A percentile compares a stretch with the other conserved stretches of the same genome.
Evolutionary conservation across 2,797 vertebrate species (phyloP).

Genomic region (Poecilia velifera): DNA sequence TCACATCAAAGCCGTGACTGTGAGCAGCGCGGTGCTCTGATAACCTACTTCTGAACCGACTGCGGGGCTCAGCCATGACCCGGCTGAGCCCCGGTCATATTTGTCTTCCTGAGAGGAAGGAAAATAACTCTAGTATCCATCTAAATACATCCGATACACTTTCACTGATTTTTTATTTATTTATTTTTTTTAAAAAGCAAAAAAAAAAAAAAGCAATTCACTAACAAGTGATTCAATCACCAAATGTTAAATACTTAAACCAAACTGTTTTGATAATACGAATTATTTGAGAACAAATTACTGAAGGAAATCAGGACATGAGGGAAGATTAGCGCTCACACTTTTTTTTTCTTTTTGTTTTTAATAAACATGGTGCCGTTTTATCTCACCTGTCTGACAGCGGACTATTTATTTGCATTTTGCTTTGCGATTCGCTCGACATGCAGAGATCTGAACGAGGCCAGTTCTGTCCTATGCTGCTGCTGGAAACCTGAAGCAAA

Average conservation of each 20-base stretch:
- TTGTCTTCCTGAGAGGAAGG: neutral
- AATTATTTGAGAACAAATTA: neutral
- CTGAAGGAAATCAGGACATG: neutral
- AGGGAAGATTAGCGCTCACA: neutral
- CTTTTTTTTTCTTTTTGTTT: neutral
- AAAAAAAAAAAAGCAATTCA: neutral
- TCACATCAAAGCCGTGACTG: conserved; percentile 59
- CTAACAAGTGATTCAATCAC: neutral
- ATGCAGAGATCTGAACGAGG: conserved; percentile 19
- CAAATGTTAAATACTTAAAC: neutral
- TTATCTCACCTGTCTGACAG: conserved; percentile 59
- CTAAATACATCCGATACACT: conserved; percentile 9
- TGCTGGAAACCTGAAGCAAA: conserved; percentile 52
- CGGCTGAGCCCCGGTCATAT: neutral
- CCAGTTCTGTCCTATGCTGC: conserved; percentile 15
- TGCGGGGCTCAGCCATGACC: conserved; percentile 40
- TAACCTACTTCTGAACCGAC: conserved; percentile 67
- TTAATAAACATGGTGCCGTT: neutral
- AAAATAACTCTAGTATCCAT: conserved; percentile 24
- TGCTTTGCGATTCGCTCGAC: conserved; percentile 27
- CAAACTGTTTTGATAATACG: neutral
- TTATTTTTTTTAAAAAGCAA: too few species aligned
- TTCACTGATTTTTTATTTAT: neutral
- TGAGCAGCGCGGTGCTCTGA: conserved; percentile 54
- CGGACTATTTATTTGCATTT: conserved; percentile 21